Conservation (phyloP, 2,888 invertebrate genomes). For the Eledona agricola region DNA sequence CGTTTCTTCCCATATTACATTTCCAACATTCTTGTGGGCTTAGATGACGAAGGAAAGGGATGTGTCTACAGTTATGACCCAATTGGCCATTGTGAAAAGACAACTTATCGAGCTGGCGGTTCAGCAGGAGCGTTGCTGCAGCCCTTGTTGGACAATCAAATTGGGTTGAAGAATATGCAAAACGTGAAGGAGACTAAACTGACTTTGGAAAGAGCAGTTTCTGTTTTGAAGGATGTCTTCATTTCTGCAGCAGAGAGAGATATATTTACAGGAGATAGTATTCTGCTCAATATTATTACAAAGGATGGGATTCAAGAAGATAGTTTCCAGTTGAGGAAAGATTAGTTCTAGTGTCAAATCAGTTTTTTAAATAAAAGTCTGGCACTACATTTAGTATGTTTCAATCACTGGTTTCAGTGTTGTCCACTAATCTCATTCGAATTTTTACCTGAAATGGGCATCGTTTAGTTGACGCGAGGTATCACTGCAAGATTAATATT, state of each 20-base stretch:
- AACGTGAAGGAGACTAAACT: conserved; percentile 72
- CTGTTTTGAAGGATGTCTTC: conserved; percentile 93
- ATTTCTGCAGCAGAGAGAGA: conserved; percentile 98
- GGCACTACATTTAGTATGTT: too few relatives aligned
- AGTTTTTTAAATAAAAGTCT: too few relatives aligned
- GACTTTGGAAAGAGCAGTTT: conserved; percentile 81
- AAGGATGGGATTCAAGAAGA: conserved; percentile 83
- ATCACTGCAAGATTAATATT: too few relatives aligned
- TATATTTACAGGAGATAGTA: conserved; percentile 95
- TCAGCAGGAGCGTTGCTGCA: conserved; percentile 90
- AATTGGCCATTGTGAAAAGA: conserved; percentile 91
- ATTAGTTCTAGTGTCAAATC: conserved; percentile 76
- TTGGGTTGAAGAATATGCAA: conserved; percentile 89
- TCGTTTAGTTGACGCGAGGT: too few relatives aligned
- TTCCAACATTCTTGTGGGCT: conserved; percentile 91
- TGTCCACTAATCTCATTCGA: too few relatives aligned
- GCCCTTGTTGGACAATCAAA: conserved; percentile 95
- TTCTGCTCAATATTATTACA: conserved; percentile 86
- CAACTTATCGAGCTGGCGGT: conserved; percentile 88
- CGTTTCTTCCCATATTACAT: conserved; percentile 99
- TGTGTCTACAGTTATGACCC: conserved; percentile 97
- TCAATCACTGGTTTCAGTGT: too few relatives aligned
- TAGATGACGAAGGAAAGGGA: conserved; percentile 93
- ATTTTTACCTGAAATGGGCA: too few relatives aligned
- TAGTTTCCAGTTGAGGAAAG: conserved; percentile 81